Base-by-base conservation (phyloP, 2,797 vertebrate species). In the Gadopsis marmoratus region DNA sequence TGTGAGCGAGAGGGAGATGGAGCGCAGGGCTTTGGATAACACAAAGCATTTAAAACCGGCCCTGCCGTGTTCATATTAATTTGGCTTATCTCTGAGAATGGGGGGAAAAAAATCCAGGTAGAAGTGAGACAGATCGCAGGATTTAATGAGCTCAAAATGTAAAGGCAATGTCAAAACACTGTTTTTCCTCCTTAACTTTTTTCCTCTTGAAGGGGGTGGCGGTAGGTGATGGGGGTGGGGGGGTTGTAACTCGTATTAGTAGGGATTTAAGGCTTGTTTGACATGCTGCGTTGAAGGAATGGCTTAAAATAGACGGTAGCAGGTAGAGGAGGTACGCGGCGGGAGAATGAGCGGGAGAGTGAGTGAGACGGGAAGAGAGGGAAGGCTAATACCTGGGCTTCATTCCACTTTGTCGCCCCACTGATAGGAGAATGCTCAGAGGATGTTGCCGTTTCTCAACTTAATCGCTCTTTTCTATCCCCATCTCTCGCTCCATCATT, bases 191-290 rank as follows among this genome's bases (percentile, higher is more conserved):
- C 37, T 79, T 71, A 85, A 88, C 86, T 92, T 92, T 87, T 78
- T 79, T 72, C 78, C 70, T 66, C 66, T 77, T 4, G 10, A 55
- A 31, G 58, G 56, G 61, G 82, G 81, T 26, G 26, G 26, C 26
- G 90, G 66, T 55, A 11, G 37, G 37, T 39, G 37, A 37, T 62
- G 17, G 85, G 37, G 69, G 69, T 86, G 77, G 82, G 81, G 86
- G 85, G 37, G 47, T 48, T 48, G 47, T 94, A 95, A 95, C 94
- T 93, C 94, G 95, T 93, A 96, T 96, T 96, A 96, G 93, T 92
- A 94, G 94, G 95, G 95, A 96, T 96, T 96, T 96, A 85, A 84
- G 92, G 93, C 94, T 95, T 94, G 92, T 94, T 95, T 96, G 95
- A 96, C 95, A 95, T 64, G 81, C 88, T 65, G 74, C 78, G 88